Evolutionary conservation across 2,113 vertebrate species (phyloP).

Genomic region (Bos javanicus): DNA sequence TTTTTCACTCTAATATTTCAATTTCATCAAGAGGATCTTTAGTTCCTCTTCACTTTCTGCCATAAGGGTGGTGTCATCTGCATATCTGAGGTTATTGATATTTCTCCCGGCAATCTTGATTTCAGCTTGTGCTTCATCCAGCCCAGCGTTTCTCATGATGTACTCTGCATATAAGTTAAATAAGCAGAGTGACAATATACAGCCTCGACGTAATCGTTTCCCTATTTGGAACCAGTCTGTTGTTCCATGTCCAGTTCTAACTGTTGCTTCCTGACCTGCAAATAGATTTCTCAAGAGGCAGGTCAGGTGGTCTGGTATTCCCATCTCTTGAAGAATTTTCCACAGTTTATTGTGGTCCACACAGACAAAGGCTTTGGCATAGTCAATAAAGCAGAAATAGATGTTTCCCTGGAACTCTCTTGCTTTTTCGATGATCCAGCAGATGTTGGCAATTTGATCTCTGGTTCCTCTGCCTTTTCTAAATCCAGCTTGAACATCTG

Average conservation of each 20-base stretch:
- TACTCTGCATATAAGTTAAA: neutral
- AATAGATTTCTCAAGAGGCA: neutral
- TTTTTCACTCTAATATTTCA: no score
- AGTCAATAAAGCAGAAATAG: neutral
- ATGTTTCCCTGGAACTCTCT: neutral
- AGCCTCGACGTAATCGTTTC: rapidly evolving
- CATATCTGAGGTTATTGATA: neutral
- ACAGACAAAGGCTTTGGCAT: neutral
- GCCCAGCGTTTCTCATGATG: neutral
- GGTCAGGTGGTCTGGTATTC: neutral
- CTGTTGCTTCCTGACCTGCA: neutral
- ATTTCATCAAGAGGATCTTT: no score
- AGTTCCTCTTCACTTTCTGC: neutral
- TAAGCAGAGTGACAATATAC: rapidly evolving
- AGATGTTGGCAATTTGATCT: neutral
- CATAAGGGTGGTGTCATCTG: neutral
- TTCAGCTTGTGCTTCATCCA: neutral
- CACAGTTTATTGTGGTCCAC: neutral
- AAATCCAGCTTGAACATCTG: neutral
- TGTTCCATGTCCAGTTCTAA: neutral
- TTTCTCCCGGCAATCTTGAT: neutral
- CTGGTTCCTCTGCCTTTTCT: neutral
- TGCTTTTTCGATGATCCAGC: neutral
- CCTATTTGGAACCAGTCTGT: neutral
- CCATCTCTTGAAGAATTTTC: neutral